These are phyloP conservation scores for Dasypus novemcinctus DNA, from an alignment of 2,113 vertebrate species.

Conservation along the genomic window DNA sequence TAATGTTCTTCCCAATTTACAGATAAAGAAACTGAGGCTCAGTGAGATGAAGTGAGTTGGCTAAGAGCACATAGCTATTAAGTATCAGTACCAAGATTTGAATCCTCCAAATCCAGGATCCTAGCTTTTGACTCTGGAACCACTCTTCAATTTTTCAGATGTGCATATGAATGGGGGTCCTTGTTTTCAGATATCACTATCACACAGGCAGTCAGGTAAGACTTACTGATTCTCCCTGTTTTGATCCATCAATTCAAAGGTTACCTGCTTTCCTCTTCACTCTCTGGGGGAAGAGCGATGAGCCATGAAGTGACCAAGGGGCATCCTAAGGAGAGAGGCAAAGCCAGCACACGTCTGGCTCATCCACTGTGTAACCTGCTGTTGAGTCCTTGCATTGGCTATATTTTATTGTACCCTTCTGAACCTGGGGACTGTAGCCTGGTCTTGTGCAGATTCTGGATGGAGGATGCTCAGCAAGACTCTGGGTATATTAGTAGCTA, in stretches of 20 bases:
- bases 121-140: neutral
- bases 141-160: neutral
- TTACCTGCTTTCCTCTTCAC: neutral
- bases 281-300: neutral
- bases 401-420: neutral
- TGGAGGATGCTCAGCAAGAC: neutral
- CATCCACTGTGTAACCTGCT: neutral
- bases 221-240: neutral
- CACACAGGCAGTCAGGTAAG: neutral
- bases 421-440: neutral
- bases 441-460: neutral
- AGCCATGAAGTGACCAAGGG: constrained; percentile 13
- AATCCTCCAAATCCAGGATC: neutral
- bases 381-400: constrained; percentile 27
- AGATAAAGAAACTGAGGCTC: neutral
- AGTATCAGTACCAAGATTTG: neutral
- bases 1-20: neutral
- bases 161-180: rapidly evolving
- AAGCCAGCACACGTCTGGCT: neutral
- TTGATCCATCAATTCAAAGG: neutral
- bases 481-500: neutral
- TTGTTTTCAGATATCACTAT: neutral
- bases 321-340: neutral
- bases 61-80: neutral
- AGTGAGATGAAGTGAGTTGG: neutral